Base-by-base conservation (phyloP, 1,140 invertebrate genomes). In the Danaus melanippus region DNA sequence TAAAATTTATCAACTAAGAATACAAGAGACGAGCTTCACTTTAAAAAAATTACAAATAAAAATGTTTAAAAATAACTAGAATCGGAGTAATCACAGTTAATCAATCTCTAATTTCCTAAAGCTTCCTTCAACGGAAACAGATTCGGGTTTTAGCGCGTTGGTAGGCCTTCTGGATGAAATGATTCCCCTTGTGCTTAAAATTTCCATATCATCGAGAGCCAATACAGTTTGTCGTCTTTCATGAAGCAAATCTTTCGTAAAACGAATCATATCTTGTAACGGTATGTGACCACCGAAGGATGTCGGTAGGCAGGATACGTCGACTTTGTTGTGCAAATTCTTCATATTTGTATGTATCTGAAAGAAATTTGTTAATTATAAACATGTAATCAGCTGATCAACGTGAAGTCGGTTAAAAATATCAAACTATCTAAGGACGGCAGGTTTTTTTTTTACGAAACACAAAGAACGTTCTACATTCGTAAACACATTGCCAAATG, bases 201-300 rank as follows among this genome's bases (percentile, higher is more conserved):
- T 90, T 48, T 89, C 87, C 90, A 94, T 94, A 39, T 93, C 87
- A 60, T 95, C 93, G 5, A 95, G 76, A 0, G 88, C 89, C 2
- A 93, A 77, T 41, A 95, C 73, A 15, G 88, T 76, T 10, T 93
- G 89, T 46, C 90, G 85, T 58, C 92, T 92, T 15, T 88, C 85
- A 43, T 86, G 76, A 10, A 95, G 66, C 45, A 90, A 84, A 48
- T 89, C 86, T 62, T 92, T 92, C 69, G 93, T 93, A 62, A 79
- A 87, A 76, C 90, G 88, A n/a, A 93, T 92, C 93, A 96, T 95
- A 46, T 93, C 91, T 1, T 90, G 83, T 54, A 93, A 82, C 21
- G 93, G 91, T 52, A 94, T 86, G 10, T 89, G 86, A 0, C 94
- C 95, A 2, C 94, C 94, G 72, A 93, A 93, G 67, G 93, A 92